Evolutionary conservation across 2,888 invertebrate genomes (phyloP), one percentile per base, ranked within the genome.

Genomic region (Anthrax anthrax): DNA sequence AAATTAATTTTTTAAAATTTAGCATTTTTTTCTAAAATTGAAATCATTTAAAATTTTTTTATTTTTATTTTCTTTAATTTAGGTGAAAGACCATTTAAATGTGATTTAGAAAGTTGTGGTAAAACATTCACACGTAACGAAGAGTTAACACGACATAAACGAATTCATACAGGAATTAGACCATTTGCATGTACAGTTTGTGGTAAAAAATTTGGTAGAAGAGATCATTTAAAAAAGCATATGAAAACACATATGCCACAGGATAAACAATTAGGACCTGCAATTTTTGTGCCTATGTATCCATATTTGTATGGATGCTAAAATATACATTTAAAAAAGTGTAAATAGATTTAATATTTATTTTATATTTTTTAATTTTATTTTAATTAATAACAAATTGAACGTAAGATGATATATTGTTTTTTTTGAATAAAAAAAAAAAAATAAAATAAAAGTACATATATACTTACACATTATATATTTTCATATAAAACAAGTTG

Each of bases 191-290:
- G 95, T 61, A 71, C 77, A 0, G 78, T 84, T 17, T 96, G 95
- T 60, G 87, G 88, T 4, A 96, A 96, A 70, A 78, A 85, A 51
- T 96, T 95, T 62, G 94, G 94, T 0, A 75, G 95, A 39, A 83
- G 92, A 56, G 95, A 96, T 63, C 95, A 96, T 63, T 72, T 96
- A 48, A 91, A 91, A 69, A 96, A 95, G 59, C 95, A 96, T 62
- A 81, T 84, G 48, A 79, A 87, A 58, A 94, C 91, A 0, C 94
- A 95, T 60, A 72, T 69, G 56, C 23, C 76, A 16, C 76, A 76
- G 49, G 77, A 77, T 18, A 74, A 76, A 51, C 72, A 75, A 48
- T 71, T 77, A 71, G 73, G 74, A 70, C 74, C 77, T 68, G 72
- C 77, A 6, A 72, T 77, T 13, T 76, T 76, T 50, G 72, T 77